Evolutionary conservation across 2,888 invertebrate genomes (phyloP).

Genomic region (Eurytoma californica): DNA sequence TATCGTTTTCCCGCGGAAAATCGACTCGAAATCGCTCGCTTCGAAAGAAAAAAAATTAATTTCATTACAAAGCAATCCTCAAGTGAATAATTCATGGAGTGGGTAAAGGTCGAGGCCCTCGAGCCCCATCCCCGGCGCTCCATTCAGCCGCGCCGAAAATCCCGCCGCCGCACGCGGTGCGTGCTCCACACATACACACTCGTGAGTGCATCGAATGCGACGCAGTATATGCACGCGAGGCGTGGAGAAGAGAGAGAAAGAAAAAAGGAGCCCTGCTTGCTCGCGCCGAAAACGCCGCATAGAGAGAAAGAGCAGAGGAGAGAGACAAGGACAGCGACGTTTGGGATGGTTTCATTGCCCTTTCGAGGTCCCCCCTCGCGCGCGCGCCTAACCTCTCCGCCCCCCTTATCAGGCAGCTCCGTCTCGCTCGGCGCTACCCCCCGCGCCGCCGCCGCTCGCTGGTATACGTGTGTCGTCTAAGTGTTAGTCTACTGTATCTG

Average conservation of each 20-base stretch:
- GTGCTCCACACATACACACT: background rate
- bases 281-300: constrained; percentile 8
- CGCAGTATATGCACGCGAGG: background rate
- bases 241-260: constrained; percentile 2
- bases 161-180: background rate
- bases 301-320: background rate
- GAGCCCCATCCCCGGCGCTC: background rate
- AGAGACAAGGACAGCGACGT: constrained; percentile 35
- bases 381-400: constrained; percentile 5
- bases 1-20: background rate
- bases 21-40: background rate
- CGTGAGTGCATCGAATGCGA: background rate
- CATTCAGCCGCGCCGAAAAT: background rate
- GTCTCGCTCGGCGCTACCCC: background rate
- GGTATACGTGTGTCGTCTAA: background rate
- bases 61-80: no score
- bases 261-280: background rate
- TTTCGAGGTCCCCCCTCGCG: constrained; percentile 41
- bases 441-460: background rate
- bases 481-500: background rate
- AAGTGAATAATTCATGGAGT: background rate
- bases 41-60: background rate
- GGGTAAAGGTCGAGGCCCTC: no score
- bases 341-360: constrained; percentile 56
- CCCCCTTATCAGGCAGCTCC: background rate